Evolutionary conservation across 2,888 invertebrate species (phyloP), one percentile per base, ranked within the genome.

Genomic region (Crematogaster levior): DNA sequence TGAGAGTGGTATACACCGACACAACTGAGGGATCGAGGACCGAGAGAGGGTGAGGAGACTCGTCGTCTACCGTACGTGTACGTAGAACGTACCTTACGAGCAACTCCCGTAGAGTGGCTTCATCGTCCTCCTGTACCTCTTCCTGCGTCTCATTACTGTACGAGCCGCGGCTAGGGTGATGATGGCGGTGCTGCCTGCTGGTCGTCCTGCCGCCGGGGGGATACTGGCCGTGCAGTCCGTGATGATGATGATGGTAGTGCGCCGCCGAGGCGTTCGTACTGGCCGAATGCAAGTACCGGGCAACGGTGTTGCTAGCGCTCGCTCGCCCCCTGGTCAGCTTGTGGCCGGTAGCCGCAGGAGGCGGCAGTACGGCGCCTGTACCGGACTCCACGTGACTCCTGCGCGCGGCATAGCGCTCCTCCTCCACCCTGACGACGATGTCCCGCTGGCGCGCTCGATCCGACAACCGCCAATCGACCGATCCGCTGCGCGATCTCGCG

Each of bases 71-170:
- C 73, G 60, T 15, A 6, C 15, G 66, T 7, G 65, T 81, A 88
- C 89, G 89, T 74, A 40, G 58, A 95, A 96, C 95, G 95, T 97
- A 97, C 98, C 98, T 98, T 97, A 98, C 97, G 96, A 98, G 97
- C 96, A 98, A 97, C 97, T 98, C 97, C 96, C 98, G 97, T 96
- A 98, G 97, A 96, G 98, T 98, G 95, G 97, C 97, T 96, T 98
- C 98, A 96, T 98, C 98, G 95, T 96, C 96, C 94, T 95, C 95
- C 95, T 95, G 95, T 95, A 95, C 95, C 96, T 97, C 97, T 96
- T 97, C 97, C 96, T 96, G 96, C 97, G 97, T 96, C 96, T 96
- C 97, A 97, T 97, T 96, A 96, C 97, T 96, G 95, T 96, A 96
- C 95, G 96, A 95, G 94, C 95, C 95, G 94, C 95, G 95, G 95